Evolutionary conservation across 2,797 vertebrate genomes (phyloP), one percentile per base, ranked within the genome.

Genomic region (Paedocypris micromegethes): DNA sequence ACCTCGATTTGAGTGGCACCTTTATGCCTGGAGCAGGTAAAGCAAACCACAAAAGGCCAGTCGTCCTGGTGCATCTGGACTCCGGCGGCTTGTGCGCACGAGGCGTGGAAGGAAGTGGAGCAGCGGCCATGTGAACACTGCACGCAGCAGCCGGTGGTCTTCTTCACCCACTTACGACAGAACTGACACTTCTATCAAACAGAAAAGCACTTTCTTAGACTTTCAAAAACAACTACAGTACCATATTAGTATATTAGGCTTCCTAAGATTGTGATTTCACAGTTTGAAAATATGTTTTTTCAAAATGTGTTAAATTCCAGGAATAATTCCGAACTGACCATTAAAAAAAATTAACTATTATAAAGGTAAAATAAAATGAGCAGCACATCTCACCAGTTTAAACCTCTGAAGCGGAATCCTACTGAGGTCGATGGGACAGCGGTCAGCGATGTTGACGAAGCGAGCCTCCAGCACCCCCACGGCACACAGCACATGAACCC

Each of bases 81-180:
- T 0, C 96, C 94, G 0, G 95, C 95, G 2, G 95, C 96, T 83
- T 96, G 95, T 51, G 96, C 96, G 3, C 96, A 99, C 73, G 92
- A 95, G 70, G 94, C 92, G 0, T 99, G 96, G 78, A 98, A 97
- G 3, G 96, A 93, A 0, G 96, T 97, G 38, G 95, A 93, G 82
- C 96, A 99, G 5, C 96, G 94, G 3, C 96, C 96, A 0, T 97
- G 93, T 9, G 96, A 99, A 72, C 96, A 99, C 85, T 99, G 96
- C 3, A 98, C 93, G 2, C 95, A 98, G 80, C 96, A 98, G 70
- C 96, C 95, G 0, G 87, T 88, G n/a, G 88, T 83, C 42, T 84
- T 89, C 89, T 90, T 95, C 81, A 95, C 90, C 73, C 92, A 86
- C 64, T 97, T 98, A 84, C 93, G 95, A 84, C 96, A 99, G 81